phyloP scores from a whole-genome alignment of 2,797 vertebrate genomes.

The Monodelphis domestica region DNA sequence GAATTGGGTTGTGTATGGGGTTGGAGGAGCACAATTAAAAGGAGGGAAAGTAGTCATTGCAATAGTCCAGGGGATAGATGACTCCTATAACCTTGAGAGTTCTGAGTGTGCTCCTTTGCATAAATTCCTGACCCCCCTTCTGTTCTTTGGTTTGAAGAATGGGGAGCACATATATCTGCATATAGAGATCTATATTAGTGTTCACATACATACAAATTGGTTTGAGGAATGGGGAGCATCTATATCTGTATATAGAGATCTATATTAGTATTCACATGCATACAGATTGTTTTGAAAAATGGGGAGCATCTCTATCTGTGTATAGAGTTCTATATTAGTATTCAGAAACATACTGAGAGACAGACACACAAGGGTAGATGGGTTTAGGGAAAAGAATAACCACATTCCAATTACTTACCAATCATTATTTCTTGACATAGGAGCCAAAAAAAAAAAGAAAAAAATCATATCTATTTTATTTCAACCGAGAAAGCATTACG shows the following conservation, averaged over 20 bases:
- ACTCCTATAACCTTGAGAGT: not conserved
- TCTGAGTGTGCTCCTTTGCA: not conserved
- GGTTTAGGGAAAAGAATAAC: not conserved
- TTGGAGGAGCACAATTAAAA: not conserved
- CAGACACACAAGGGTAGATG: not conserved
- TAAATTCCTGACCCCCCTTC: not conserved
- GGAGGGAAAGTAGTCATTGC: not conserved
- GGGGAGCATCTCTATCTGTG: not conserved
- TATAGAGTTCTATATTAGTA: not conserved
- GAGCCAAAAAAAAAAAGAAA: not conserved
- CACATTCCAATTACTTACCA: not conserved
- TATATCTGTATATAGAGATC: not conserved
- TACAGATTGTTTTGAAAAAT: not conserved
- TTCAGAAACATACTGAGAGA: not conserved
- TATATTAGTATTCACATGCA: not conserved
- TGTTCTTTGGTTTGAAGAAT: not conserved
- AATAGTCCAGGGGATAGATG: not conserved
- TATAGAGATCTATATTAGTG: not conserved
- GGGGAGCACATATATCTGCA: not conserved
- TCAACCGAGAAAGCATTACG: not conserved
- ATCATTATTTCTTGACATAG: not conserved
- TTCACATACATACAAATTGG: not conserved
- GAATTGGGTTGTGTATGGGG: not conserved
- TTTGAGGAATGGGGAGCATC: not conserved
- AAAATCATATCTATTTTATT: not conserved